A percentile compares a stretch with the other conserved stretches of the same genome.
Evolutionary conservation across 2,113 vertebrate species (phyloP).

Genomic region (Apaloderma vittatum): DNA sequence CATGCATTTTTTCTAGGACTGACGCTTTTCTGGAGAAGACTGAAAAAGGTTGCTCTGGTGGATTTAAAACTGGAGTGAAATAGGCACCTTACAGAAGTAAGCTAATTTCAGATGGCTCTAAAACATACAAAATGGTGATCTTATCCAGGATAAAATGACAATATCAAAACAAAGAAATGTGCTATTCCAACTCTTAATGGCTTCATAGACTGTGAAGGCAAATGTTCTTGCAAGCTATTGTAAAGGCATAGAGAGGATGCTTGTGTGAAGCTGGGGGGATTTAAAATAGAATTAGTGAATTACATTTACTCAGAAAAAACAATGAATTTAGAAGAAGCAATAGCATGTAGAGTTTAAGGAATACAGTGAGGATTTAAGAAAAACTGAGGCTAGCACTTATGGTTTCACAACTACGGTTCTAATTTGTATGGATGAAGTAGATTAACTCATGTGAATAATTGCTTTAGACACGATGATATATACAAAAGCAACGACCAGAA

Average conservation of each 20-base stretch:
- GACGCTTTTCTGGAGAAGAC: slow-evolving; percentile 18
- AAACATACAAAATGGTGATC: background rate
- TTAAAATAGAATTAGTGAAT: background rate
- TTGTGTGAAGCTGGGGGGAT: background rate
- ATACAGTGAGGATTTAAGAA: background rate
- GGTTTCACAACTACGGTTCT: background rate
- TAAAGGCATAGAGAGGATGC: background rate
- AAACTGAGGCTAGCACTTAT: background rate
- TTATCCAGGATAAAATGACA: background rate
- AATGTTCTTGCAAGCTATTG: background rate
- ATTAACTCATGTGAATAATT: background rate
- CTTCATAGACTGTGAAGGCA: background rate
- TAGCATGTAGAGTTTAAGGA: background rate
- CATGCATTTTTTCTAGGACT: slow-evolving; percentile 17
- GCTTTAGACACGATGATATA: background rate
- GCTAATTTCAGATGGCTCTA: slow-evolving; percentile 1
- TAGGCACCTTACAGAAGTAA: background rate
- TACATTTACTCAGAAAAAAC: background rate
- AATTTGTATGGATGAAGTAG: background rate
- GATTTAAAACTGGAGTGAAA: slow-evolving; percentile 39
- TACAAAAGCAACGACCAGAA: background rate
- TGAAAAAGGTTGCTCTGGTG: background rate
- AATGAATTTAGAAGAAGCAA: background rate
- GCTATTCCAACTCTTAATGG: background rate
- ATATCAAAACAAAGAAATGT: background rate